These are phyloP conservation scores for Centropyge bicolor DNA, from an alignment of 2,797 vertebrate species.

Conservation along the genomic window DNA sequence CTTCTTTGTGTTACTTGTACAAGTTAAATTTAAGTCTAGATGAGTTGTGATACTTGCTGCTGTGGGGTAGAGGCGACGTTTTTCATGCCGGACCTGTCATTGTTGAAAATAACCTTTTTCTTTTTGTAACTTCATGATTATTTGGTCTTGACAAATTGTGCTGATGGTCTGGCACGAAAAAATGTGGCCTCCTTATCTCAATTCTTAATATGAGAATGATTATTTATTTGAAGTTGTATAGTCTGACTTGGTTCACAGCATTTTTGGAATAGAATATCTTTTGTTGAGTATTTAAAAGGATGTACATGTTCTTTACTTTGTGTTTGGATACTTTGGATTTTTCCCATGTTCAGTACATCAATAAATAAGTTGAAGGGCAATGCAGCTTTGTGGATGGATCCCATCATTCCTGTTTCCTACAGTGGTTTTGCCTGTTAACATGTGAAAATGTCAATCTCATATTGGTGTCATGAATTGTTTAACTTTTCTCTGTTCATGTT, in stretches of 20 bases:
- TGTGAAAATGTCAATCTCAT: neutral
- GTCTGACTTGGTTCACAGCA: constrained; percentile 83
- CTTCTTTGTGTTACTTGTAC: constrained; percentile 81
- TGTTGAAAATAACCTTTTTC: constrained; percentile 25
- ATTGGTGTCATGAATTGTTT: neutral
- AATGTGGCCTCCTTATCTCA: constrained; percentile 71
- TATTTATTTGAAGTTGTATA: constrained; percentile 88
- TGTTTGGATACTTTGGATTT: constrained; percentile 98
- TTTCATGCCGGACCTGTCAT: constrained; percentile 71
- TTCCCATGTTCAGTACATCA: constrained; percentile 99
- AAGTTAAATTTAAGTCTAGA: constrained; percentile 91
- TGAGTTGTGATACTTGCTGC: constrained; percentile 95
- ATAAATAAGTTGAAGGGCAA: constrained; percentile 99
- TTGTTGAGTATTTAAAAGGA: constrained; percentile 87
- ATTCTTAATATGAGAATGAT: constrained; percentile 83
- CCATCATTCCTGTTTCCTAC: constrained; percentile 33
- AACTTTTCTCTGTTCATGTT: neutral
- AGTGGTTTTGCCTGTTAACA: neutral
- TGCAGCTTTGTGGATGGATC: constrained; percentile 67
- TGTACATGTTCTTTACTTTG: constrained; percentile 96
- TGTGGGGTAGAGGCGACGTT: constrained; percentile 86
- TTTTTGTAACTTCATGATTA: constrained; percentile 49
- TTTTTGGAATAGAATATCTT: constrained; percentile 84
- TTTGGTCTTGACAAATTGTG: constrained; percentile 56
- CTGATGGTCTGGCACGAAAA: constrained; percentile 79